Evolutionary conservation across 2,113 vertebrate species (phyloP), one percentile per base, ranked within the genome.

Genomic region (Myrmophylax atrothorax): DNA sequence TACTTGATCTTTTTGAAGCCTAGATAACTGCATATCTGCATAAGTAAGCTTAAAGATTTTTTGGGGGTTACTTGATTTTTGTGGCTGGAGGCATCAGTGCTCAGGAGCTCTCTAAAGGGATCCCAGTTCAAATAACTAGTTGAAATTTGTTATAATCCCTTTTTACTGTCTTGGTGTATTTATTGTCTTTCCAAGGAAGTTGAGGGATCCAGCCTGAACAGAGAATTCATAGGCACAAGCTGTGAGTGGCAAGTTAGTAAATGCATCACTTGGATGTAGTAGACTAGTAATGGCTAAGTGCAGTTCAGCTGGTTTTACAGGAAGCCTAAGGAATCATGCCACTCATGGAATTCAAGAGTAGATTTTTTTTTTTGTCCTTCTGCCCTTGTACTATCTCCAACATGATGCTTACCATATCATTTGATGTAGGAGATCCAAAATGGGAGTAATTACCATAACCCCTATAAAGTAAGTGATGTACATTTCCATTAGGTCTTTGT

Each of bases 261-360:
- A 69, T 37, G 17, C n/a, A 26, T 74, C 24, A 12, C 44, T 47
- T 69, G 79, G 38, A 64, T 2, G 4, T 31, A 42, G 37, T 25
- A 52, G 9, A 47, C 22, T 15, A 19, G 37, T 12, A 58, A 42
- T 9, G 18, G 9, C 18, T 15, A 3, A 2, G 5, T 47, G 47
- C 33, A 22, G 18, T 63, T 62, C 49, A 37, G 11, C 23, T 58
- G 37, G 22, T 58, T 33, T 63, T 63, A 40, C 5, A 42, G 42
- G 4, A 33, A 46, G 11, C 56, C 10, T n/a, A 46, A 18, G 55
- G 33, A 68, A 37, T 63, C 25, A 7, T 28, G 24, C 31, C 1
- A 1, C 38, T 3, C 0, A 0, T n/a, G 47, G 38, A 82, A 72
- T 66, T 81, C 18, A 64, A 40, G 44, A 1, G 1, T 16, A 58